Evolutionary conservation across 1,140 invertebrate species (phyloP).

Genomic region (Zaprionus vittiger): DNA sequence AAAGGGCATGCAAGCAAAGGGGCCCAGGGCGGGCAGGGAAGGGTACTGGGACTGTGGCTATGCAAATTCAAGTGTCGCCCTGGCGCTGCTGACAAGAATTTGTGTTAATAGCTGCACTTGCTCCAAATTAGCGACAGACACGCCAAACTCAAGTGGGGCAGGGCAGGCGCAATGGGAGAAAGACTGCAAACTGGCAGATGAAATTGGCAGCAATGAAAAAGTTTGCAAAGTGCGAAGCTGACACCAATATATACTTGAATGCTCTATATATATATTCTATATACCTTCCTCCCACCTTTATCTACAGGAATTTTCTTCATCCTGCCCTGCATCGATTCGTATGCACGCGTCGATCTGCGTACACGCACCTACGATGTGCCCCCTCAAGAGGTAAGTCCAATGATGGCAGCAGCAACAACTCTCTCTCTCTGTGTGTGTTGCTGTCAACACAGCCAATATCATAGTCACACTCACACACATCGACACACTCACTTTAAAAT

Average conservation of each 20-base stretch:
- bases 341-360: slow-evolving; percentile 95
- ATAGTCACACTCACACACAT: slow-evolving; percentile 24
- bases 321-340: slow-evolving; percentile 96
- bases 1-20: not conserved
- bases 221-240: not conserved
- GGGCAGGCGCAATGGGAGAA: not conserved
- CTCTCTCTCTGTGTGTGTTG: slow-evolving; percentile 13
- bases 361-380: slow-evolving; percentile 97
- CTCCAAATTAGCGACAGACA: slow-evolving; percentile 75
- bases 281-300: slow-evolving; percentile 16
- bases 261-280: not conserved
- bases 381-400: slow-evolving; percentile 93
- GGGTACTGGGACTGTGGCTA: slow-evolving; percentile 33
- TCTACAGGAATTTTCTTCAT: slow-evolving; percentile 96
- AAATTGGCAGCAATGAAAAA: slow-evolving; percentile 3
- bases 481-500: slow-evolving; percentile 24
- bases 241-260: not conserved
- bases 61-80: slow-evolving; percentile 74
- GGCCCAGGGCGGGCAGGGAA: not conserved
- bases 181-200: not conserved
- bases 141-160: slow-evolving; percentile 16
- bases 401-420: slow-evolving; percentile 35
- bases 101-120: slow-evolving; percentile 84
- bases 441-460: slow-evolving; percentile 18
- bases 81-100: slow-evolving; percentile 62